Percentiles rank a stretch among this genome's conserved stretches.
Evolutionary conservation across 2,113 vertebrate species (phyloP).

Genomic region (Panthera leo): DNA sequence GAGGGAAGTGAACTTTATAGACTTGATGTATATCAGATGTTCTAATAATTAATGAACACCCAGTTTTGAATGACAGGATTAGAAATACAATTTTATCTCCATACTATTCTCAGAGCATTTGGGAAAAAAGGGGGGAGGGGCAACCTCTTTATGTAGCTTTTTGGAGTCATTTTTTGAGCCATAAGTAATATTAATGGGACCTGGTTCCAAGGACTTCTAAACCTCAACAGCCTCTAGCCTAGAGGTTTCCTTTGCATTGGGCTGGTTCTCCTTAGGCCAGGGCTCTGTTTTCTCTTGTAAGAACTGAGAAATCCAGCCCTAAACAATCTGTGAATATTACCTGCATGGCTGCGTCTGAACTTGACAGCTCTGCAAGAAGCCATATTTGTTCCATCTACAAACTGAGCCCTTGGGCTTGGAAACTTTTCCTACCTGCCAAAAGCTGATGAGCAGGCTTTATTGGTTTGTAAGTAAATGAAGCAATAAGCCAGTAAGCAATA

Average conservation of each 20-base stretch:
- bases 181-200: neutral
- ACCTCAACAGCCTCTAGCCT: neutral
- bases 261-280: neutral
- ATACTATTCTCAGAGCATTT: slow-evolving; percentile 42
- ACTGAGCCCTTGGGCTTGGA: slow-evolving; percentile 13
- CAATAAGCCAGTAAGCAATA: neutral
- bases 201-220: neutral
- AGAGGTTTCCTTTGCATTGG: neutral
- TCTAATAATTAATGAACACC: slow-evolving; percentile 40
- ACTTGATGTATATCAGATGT: neutral
- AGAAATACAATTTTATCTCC: slow-evolving; percentile 60
- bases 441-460: slow-evolving; percentile 31
- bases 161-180: slow-evolving; percentile 36
- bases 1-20: neutral
- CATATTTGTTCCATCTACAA: slow-evolving; percentile 39
- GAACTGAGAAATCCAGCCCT: slow-evolving; percentile 36
- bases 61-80: slow-evolving; percentile 28
- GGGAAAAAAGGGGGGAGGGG: neutral
- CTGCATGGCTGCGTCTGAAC: neutral
- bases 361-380: slow-evolving; percentile 39
- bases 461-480: slow-evolving; percentile 41
- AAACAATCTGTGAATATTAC: neutral
- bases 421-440: slow-evolving; percentile 38
- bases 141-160: slow-evolving; percentile 28
- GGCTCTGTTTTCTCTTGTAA: slow-evolving; percentile 4